A percentile compares a stretch with the other conserved stretches of the same genome.
Conservation (phyloP, 2,113 vertebrate genomes). For the Hystrix brachyura region DNA sequence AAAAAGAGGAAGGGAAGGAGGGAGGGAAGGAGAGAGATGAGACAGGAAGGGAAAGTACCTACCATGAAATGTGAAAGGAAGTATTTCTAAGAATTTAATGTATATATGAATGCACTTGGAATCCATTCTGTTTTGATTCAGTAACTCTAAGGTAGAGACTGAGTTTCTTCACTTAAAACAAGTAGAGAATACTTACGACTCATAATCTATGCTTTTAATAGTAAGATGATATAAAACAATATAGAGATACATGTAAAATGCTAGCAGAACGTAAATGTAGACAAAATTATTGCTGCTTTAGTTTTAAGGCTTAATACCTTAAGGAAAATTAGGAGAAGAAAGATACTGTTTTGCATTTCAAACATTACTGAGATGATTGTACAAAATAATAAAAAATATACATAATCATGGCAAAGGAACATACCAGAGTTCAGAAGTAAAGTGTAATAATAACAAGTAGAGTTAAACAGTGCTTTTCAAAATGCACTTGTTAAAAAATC, state of each 20-base stretch:
- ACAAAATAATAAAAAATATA: neutral
- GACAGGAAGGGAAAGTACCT: neutral
- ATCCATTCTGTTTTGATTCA: neutral
- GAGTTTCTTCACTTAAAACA: constrained; percentile 24
- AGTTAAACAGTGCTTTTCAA: neutral
- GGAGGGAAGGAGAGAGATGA: accelerated
- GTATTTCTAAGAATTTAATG: neutral
- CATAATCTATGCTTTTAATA: neutral
- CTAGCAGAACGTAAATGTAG: neutral
- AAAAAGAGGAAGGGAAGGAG: too few species aligned
- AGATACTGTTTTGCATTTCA: neutral
- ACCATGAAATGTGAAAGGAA: neutral
- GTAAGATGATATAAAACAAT: neutral
- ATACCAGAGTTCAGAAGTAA: neutral
- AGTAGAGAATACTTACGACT: neutral
- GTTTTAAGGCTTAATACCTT: neutral
- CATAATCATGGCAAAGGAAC: neutral
- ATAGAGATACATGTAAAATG: neutral
- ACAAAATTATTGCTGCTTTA: neutral
- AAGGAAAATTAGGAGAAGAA: neutral
- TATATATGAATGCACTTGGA: neutral
- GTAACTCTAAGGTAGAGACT: neutral
- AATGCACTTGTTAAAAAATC: neutral
- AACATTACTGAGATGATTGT: neutral
- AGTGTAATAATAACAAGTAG: neutral